Conservation (phyloP, 2,113 vertebrate genomes). For the Heterocephalus glaber region DNA sequence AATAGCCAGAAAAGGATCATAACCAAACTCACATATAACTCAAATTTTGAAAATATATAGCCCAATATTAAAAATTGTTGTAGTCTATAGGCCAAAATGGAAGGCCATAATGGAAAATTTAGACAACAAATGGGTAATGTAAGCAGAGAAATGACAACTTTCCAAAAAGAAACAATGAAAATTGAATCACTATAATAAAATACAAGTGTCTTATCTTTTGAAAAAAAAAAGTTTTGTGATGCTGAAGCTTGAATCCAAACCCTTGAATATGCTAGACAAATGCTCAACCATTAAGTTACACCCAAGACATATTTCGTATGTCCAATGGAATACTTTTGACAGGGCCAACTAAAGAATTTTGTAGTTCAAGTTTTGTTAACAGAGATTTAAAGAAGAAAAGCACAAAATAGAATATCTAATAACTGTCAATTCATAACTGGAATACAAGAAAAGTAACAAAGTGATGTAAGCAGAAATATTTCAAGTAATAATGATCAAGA, state of each 20-base stretch:
- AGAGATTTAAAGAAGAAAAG: background rate
- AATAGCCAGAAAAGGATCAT: background rate
- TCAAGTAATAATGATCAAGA: background rate
- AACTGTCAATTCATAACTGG: background rate
- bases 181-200: background rate
- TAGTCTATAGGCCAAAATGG: background rate
- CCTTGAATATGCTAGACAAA: background rate
- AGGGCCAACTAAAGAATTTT: background rate
- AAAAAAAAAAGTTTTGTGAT: background rate
- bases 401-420: background rate
- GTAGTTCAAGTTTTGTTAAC: background rate
- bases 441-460: background rate
- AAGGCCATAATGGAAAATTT: background rate
- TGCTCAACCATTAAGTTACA: background rate
- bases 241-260: background rate
- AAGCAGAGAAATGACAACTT: background rate
- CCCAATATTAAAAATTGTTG: background rate
- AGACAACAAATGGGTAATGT: background rate
- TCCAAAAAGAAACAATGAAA: background rate
- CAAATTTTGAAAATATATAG: background rate
- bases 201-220: background rate
- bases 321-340: background rate
- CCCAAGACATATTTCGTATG: background rate
- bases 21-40: background rate
- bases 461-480: background rate